Base-by-base conservation (phyloP, 2,113 vertebrate genomes). In the Balaeniceps rex region DNA sequence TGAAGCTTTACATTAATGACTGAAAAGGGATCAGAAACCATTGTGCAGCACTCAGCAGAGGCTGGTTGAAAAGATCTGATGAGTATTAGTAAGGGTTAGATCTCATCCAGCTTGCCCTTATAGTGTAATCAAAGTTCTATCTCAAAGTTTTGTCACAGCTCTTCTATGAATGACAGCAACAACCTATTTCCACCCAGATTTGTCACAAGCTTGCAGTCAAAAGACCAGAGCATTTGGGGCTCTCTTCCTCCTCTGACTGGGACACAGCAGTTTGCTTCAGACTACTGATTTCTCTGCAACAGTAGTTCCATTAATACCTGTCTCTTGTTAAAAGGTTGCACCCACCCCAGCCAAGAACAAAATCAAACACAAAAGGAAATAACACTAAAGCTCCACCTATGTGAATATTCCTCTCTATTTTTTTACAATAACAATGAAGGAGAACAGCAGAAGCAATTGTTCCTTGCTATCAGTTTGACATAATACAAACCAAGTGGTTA, bases 291-390 rank as follows among this genome's bases (percentile, higher is more conserved):
- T 95, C 61, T 92, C 54, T 92, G 74, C 82, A 87, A 87, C 40
- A 74, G 68, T 12, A 70, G 83, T 58, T 96, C 90, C 85, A 89
- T 97, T 96, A 92, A 95, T 93, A 94, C 12, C 29, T 89, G 74
- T 90, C 83, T 65, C 36, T 57, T 46, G 25, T 92, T 76, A 92
- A 93, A 95, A 97, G 54, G 46, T 77, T 83, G 36, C 14, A 78
- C 47, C 34, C 40, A 75, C 33, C 36, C 44, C 57, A 92, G 42
- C 12, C 68, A 79, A 88, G 57, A 93, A 36, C 22, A 87, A 96
- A 97, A 93, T 75, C 65, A 96, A 94, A 93, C 49, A 84, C 70
- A 83, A 55, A 86, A 94, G 25, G 15, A 60, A 94, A 51, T 72
- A 86, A 52, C 31, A 24, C 28, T 31, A n/a, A 87, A 79, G 28